Percentiles rank a stretch among this genome's conserved stretches.
These are phyloP conservation scores for Melanotaenia maccullochi DNA, from an alignment of 2,797 vertebrate species.

Conservation along the genomic window DNA sequence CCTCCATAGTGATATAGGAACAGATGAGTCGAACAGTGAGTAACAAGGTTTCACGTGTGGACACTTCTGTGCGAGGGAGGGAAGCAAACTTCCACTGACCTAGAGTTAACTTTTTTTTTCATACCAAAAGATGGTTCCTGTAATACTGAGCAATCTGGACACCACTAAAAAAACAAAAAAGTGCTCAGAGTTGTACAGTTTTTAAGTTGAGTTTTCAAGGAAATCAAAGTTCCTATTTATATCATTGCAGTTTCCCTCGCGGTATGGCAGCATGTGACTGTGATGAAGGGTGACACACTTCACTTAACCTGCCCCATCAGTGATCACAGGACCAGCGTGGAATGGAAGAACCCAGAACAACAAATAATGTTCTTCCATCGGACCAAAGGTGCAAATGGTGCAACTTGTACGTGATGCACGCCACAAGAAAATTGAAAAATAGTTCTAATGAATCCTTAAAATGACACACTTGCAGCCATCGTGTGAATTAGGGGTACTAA, in stretches of 20 bases:
- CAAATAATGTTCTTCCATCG: conserved; percentile 72
- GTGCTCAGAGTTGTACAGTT: background rate
- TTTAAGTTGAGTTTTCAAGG: background rate
- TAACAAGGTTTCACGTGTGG: conserved; percentile 4
- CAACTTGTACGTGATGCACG: background rate
- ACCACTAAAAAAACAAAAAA: background rate
- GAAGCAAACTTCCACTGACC: background rate
- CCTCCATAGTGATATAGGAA: conserved; percentile 31
- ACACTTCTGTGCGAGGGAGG: conserved; percentile 6
- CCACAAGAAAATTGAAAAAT: background rate
- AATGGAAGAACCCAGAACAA: conserved; percentile 77
- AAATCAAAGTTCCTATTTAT: conserved; percentile 20
- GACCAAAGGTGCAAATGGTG: conserved; percentile 49
- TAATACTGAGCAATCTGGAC: background rate
- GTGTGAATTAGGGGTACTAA: background rate
- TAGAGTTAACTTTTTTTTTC: background rate
- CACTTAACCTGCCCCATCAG: conserved; percentile 62
- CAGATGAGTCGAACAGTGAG: conserved; percentile 35
- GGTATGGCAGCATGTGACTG: conserved; percentile 44
- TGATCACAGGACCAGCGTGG: conserved; percentile 32
- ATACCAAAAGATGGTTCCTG: background rate
- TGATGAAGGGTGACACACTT: conserved; percentile 72
- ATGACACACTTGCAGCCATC: background rate
- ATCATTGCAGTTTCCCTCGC: conserved; percentile 64
- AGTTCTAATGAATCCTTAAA: background rate